Percentiles rank a stretch among this genome's conserved stretches.
Evolutionary conservation across 1,140 invertebrate genomes (phyloP).

Genomic region (Hermetia illucens): DNA sequence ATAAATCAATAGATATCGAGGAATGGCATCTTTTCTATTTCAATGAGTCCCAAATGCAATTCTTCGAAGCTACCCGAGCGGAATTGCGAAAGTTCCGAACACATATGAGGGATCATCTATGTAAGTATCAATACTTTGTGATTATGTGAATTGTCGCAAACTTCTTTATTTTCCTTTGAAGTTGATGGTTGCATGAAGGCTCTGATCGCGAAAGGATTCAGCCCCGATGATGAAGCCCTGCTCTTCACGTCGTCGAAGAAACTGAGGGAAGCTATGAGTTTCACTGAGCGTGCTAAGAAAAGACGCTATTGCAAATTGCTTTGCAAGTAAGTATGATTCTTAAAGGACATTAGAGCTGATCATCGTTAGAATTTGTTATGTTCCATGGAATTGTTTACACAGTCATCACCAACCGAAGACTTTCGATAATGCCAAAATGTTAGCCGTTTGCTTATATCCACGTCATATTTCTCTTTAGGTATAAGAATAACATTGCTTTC

Average conservation of each 20-base stretch:
- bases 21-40: constrained; percentile 49
- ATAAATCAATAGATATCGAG: constrained; percentile 29
- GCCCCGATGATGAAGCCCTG: constrained; percentile 47
- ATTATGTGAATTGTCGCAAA: no score
- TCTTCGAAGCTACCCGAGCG: constrained; percentile 18
- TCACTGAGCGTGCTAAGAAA: constrained; percentile 70
- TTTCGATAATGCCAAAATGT: no score
- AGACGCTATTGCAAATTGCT: constrained; percentile 55
- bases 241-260: constrained; percentile 35
- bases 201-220: constrained; percentile 56
- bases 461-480: no score
- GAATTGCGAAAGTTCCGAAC: constrained; percentile 16
- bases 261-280: constrained; percentile 52
- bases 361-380: no score
- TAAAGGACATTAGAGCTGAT: no score
- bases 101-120: constrained; percentile 14
- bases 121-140: constrained; percentile 9
- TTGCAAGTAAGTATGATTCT: constrained; percentile 39
- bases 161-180: constrained; percentile 44
- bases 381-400: no score
- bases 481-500: no score
- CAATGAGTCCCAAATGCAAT: constrained; percentile 44
- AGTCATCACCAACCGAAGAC: no score
- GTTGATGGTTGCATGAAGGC: constrained; percentile 54
- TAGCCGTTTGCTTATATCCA: no score